Percentiles rank a stretch among this genome's conserved stretches.
Evolutionary conservation across 2,113 vertebrate species (phyloP).

Genomic region (Perccottus glenii): DNA sequence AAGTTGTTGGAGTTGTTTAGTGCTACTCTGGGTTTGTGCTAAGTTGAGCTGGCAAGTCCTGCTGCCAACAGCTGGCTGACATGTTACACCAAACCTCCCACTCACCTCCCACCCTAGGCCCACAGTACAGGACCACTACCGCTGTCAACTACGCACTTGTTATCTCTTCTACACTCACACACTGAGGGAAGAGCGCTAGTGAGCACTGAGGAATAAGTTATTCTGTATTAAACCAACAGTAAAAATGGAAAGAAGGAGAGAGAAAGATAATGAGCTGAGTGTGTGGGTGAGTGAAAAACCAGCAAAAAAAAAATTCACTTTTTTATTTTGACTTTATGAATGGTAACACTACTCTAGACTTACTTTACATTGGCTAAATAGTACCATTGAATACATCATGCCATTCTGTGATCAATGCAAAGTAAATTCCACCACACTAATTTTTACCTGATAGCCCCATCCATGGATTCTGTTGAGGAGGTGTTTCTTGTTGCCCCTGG

Average conservation of each 20-base stretch:
- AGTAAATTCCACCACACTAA: too few species aligned
- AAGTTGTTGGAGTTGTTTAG: slow-evolving; percentile 54
- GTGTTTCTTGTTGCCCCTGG: slow-evolving; percentile 52
- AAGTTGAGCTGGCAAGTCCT: slow-evolving; percentile 57
- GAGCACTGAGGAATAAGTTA: slow-evolving; percentile 33
- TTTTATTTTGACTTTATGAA: slow-evolving; percentile 38
- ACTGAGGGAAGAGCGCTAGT: slow-evolving; percentile 35
- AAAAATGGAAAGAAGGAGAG: slow-evolving; percentile 42
- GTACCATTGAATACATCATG: neutral
- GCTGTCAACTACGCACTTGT: slow-evolving; percentile 57
- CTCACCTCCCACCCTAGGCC: slow-evolving; percentile 67
- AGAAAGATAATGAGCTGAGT: slow-evolving; percentile 48
- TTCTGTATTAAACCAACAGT: slow-evolving; percentile 50
- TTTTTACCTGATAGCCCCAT: slow-evolving; percentile 1
- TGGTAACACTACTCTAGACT: slow-evolving; percentile 14
- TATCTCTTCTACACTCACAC: slow-evolving; percentile 51
- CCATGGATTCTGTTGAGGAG: slow-evolving; percentile 37
- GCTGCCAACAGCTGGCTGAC: slow-evolving; percentile 65
- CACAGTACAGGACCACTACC: slow-evolving; percentile 57
- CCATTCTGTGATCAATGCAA: too few species aligned
- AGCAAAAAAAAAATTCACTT: slow-evolving; percentile 14
- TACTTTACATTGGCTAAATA: slow-evolving; percentile 10
- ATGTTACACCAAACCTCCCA: slow-evolving; percentile 62
- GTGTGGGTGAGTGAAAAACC: slow-evolving; percentile 6
- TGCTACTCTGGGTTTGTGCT: slow-evolving; percentile 46